Base-by-base conservation (phyloP, 2,113 vertebrate species). In the Anolis sagrei region DNA sequence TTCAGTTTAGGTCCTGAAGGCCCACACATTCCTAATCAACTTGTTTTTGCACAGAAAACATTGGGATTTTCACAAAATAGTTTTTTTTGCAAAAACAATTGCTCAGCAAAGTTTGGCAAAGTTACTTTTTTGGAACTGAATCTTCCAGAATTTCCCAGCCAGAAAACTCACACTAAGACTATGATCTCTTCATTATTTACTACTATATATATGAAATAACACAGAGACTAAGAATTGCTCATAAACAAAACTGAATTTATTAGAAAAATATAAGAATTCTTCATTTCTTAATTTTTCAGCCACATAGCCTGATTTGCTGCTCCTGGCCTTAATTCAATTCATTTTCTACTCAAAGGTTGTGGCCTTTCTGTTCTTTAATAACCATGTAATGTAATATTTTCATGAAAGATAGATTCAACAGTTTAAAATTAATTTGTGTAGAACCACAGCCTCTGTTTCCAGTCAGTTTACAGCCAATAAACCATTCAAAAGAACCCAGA, bases 301-400 rank as follows among this genome's bases (percentile, higher is more conserved):
- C 68, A 64, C 44, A 34, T 7, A 84, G 48, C 58, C 36, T 88
- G 86, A 86, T 89, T 86, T 85, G 88, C 25, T 82, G 84, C 48
- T 62, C 81, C 79, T 88, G 80, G 54, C 88, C 89, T 85, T 48
- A 83, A 88, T 76, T 48, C 39, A 61, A 91, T 72, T 68, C 90
- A 64, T 87, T 84, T 82, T 90, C 77, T 84, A 81, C 49, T 82
- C 85, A 2, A 0, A 88, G 79, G 82, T 90, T 89, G 76, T 92
- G 82, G 54, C 80, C 85, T 90, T 93, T 90, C 78, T 86, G 6
- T 76, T 87, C 74, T 36, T 34, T 87, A 91, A 74, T 79, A 89
- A 61, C 32, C 0, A 0, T 84, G 76, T 88, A 89, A 89, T 90
- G 85, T 49, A 78, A 18, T 91, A 89, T 44, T 77, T 79, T 74